Evolutionary conservation across 2,888 invertebrate genomes (phyloP).

Genomic region (Drosophila formosana): DNA sequence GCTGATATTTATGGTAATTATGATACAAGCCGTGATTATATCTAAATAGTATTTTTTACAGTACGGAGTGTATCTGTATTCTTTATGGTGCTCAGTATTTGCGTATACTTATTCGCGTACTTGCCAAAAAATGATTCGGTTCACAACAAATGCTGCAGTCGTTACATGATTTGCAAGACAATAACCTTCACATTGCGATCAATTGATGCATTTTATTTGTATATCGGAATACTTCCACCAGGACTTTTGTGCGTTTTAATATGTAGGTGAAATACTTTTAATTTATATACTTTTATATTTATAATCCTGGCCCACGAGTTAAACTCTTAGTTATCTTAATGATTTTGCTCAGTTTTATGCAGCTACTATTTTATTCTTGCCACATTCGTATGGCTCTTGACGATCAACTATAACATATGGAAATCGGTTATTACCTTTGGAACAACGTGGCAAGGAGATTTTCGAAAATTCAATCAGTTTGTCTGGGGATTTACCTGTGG

Average conservation of each 20-base stretch:
- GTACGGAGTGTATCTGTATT: constrained; percentile 9
- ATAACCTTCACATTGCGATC: constrained; percentile 4
- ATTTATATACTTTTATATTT: too few relatives aligned
- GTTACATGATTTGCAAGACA: constrained; percentile 20
- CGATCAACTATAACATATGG: constrained; percentile 21
- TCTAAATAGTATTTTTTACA: background rate
- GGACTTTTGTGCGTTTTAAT: background rate
- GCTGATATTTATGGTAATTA: background rate
- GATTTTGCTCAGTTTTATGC: background rate
- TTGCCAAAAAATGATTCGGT: constrained; percentile 3
- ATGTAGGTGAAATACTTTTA: background rate
- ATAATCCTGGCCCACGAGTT: too few relatives aligned
- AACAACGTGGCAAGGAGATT: background rate
- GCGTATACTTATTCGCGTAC: constrained; percentile 8
- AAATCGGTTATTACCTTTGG: constrained; percentile 4
- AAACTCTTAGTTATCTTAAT: too few relatives aligned
- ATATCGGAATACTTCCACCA: background rate
- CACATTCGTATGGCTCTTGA: constrained; percentile 17
- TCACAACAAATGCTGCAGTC: constrained; percentile 20
- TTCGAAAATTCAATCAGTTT: constrained; percentile 7
- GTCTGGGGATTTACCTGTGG: constrained; percentile 4
- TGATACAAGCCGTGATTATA: background rate
- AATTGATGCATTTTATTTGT: background rate
- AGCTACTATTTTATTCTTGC: constrained; percentile 3
- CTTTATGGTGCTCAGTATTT: constrained; percentile 9